Conservation (phyloP, 2,113 vertebrate species). For the Ancistrus triradiatus region DNA sequence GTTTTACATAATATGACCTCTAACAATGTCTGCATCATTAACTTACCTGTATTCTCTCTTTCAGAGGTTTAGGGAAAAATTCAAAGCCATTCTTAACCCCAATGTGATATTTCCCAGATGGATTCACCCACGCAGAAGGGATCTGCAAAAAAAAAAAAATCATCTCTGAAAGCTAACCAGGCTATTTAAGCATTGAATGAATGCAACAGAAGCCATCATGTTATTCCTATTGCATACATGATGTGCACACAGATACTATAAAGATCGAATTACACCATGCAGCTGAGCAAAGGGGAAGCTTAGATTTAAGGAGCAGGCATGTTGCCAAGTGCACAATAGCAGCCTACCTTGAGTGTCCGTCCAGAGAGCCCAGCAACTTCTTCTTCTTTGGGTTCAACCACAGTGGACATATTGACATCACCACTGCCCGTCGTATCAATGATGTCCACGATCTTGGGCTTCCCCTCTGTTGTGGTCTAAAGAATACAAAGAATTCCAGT, state of each 20-base stretch:
- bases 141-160: conserved; percentile 66
- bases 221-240: too few relatives aligned
- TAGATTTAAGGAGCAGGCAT: background rate
- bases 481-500: conserved; percentile 13
- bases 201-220: conserved; percentile 8
- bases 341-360: conserved; percentile 80
- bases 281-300: background rate
- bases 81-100: conserved; percentile 97
- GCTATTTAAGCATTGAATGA: too few relatives aligned
- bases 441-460: conserved; percentile 95
- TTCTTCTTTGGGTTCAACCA: conserved; percentile 84
- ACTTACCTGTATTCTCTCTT: conserved; percentile 93
- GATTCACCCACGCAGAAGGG: conserved; percentile 85
- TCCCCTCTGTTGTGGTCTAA: conserved; percentile 89
- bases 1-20: too few relatives aligned
- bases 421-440: conserved; percentile 97
- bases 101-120: conserved; percentile 88
- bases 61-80: conserved; percentile 95
- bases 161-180: too few relatives aligned
- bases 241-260: background rate
- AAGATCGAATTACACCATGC: conserved; percentile 6
- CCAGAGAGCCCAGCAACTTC: conserved; percentile 84
- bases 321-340: too few relatives aligned
- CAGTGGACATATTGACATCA: conserved; percentile 85
- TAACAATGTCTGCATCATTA: too few relatives aligned